Evolutionary conservation across 1,140 invertebrate genomes (phyloP).

Genomic region (Drosophila elegans): DNA sequence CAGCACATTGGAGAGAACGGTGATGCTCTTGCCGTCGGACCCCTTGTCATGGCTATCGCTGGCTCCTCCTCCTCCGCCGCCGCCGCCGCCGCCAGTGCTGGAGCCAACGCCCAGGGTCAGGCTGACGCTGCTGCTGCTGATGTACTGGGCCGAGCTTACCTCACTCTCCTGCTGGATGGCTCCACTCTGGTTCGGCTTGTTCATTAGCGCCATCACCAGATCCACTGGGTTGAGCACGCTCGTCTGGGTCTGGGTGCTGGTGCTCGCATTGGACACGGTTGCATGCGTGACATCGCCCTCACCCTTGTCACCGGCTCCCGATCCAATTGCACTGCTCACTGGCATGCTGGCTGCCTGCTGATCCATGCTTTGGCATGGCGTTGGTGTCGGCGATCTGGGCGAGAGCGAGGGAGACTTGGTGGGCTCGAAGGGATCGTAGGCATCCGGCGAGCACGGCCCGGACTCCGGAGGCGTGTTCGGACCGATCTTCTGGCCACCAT

Average conservation of each 20-base stretch:
- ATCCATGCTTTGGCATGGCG: slow-evolving; percentile 44
- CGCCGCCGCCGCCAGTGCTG: slow-evolving; percentile 5
- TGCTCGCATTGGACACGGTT: slow-evolving; percentile 34
- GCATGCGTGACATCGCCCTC: slow-evolving; percentile 31
- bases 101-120: slow-evolving; percentile 24
- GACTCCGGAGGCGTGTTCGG: slow-evolving; percentile 85
- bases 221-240: slow-evolving; percentile 75
- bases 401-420: slow-evolving; percentile 90
- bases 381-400: slow-evolving; percentile 84
- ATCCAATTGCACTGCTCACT: slow-evolving; percentile 10
- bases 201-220: slow-evolving; percentile 83
- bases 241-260: slow-evolving; percentile 52
- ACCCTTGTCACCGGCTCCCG: slow-evolving; percentile 31
- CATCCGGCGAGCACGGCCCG: slow-evolving; percentile 86
- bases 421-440: slow-evolving; percentile 95
- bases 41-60: slow-evolving; percentile 47
- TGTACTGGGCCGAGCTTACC: slow-evolving; percentile 61
- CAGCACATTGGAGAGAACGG: slow-evolving; percentile 78
- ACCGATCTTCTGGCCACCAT: slow-evolving; percentile 78
- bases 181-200: slow-evolving; percentile 67
- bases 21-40: slow-evolving; percentile 61
- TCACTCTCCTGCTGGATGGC: slow-evolving; percentile 65
- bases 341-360: slow-evolving; percentile 11
- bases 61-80: slow-evolving; percentile 3
- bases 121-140: slow-evolving; percentile 44